These are phyloP conservation scores for Talpa occidentalis DNA, from an alignment of 2,113 vertebrate genomes.

Conservation along the genomic window DNA sequence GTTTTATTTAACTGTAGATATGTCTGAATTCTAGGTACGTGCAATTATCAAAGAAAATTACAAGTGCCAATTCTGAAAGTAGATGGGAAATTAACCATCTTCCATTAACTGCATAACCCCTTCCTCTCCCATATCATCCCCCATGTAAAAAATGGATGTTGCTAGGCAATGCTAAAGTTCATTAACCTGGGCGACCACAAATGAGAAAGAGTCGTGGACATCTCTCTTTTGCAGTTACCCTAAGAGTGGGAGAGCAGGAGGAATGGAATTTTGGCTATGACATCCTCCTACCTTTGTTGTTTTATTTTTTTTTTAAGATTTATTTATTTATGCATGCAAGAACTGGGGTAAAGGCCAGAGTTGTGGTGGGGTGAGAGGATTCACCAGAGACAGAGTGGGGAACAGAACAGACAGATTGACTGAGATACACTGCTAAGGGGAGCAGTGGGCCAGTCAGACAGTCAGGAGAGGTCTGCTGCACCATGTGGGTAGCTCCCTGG, in stretches of 20 bases:
- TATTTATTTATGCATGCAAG: too few relatives aligned
- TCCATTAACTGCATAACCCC: not conserved
- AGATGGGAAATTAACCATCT: not conserved
- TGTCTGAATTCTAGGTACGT: not conserved
- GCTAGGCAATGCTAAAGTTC: rapidly evolving
- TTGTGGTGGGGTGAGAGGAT: too few relatives aligned
- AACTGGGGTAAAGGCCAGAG: too few relatives aligned
- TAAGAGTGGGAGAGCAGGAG: not conserved
- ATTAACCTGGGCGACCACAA: not conserved
- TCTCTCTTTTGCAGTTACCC: not conserved
- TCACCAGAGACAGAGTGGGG: too few relatives aligned
- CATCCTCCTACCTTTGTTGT: not conserved
- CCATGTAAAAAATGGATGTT: not conserved
- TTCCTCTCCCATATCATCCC: not conserved
- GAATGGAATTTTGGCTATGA: not conserved
- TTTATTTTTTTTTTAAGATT: not conserved
- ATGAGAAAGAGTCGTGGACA: not conserved
- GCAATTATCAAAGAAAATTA: constrained; percentile 28
- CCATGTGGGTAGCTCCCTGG: too few relatives aligned
- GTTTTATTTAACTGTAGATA: not conserved
- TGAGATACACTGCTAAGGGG: too few relatives aligned
- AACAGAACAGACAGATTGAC: too few relatives aligned
- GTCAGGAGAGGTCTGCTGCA: too few relatives aligned
- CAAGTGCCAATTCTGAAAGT: not conserved
- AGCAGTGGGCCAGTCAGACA: too few relatives aligned